Evolutionary conservation across 2,113 vertebrate genomes (phyloP), one percentile per base, ranked within the genome.

Genomic region (Hypanus sabinus): DNA sequence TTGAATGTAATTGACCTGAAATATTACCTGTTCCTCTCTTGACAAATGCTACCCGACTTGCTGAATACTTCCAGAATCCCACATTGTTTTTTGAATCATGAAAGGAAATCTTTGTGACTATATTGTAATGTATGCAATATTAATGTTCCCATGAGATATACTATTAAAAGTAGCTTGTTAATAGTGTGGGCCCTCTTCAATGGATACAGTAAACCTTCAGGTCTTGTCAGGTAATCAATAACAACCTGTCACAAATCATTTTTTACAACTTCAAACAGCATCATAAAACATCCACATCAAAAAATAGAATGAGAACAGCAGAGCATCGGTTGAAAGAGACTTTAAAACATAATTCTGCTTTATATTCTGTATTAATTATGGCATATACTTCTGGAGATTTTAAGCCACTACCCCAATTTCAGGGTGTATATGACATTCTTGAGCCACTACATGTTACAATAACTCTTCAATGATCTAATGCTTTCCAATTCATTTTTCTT

Each of bases 261-360:
- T 38, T 20, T 71, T 22, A 30, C 18, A 92, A 36, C 65, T 92
- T 92, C 65, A 70, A 70, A 92, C n/a, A 46, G 68, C 65, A 38
- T 38, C n/a, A 71, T 92, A 87, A 87, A 87, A 87, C 55, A 87
- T 87, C 55, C 55, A 62, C 30, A 87, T 62, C 83, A 87, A 87
- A 87, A 87, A 87, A 83, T 55, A 57, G 80, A 83, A n/a, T 11
- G 62, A 12, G 68, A 60, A 91, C 18, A 5, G 36, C 30, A 18
- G 16, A 30, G 36, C 88, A 70, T 36, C 68, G 71, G 46, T n/a
- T 18, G 33, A 92, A 71, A 92, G 36, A 9, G 62, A 71, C 68
- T 92, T 92, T 18, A 33, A 90, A 92, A 62, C 18, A 30, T 36
- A 65, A 70, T n/a, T 91, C 8, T 22, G 62, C 10, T 60, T 8